Evolutionary conservation across 92 coral and sea anemone species (phyloP), one percentile per base, ranked within the genome.

Genomic region (Galaxea fascicularis): DNA sequence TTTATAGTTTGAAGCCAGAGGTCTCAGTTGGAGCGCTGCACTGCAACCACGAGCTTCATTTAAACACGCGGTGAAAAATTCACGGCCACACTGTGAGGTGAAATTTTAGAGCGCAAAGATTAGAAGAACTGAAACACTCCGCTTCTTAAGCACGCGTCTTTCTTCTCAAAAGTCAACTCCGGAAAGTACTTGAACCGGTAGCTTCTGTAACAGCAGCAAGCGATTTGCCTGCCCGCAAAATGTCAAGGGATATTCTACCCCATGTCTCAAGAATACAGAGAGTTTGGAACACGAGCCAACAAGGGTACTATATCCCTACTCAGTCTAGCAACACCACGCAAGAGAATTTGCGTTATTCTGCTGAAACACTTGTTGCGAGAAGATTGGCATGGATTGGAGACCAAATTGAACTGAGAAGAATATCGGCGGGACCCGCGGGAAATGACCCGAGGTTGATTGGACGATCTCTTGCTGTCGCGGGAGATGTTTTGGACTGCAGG

Each of bases 341-440:
- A 57, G 78, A 39, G 9, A 56, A 56, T 71, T 13, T 28, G 26
- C 63, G 26, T 62, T 25, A 45, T 16, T 28, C 63, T 26, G 28
- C 64, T 53, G 65, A 60, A 45, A 71, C 31, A 52, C 81, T 83
- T 53, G 82, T 80, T 71, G 90, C 86, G 21, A 60, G 73, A 41
- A 62, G 72, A 47, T 70, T 87, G 62, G 85, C 90, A 25, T 85
- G 89, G 89, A 65, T 89, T 39, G 92, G 92, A 14, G 92, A 89
- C 26, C 75, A 84, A 58, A 72, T 89, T 47, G 92, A 89, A 21
- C 27, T 12, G 13, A 21, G 67, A 54, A 77, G 54, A 30, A 49
- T 65, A 29, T 41, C 47, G 31, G 47, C 39, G 47, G 66, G 79
- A 63, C 79, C 13, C 22, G 31, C 66, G 31, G 58, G 41, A 26